Percentiles rank a stretch among this genome's conserved stretches.
phyloP scores from a whole-genome alignment of 2,888 invertebrate genomes.

The Stenoptilia bipunctidactyla region DNA sequence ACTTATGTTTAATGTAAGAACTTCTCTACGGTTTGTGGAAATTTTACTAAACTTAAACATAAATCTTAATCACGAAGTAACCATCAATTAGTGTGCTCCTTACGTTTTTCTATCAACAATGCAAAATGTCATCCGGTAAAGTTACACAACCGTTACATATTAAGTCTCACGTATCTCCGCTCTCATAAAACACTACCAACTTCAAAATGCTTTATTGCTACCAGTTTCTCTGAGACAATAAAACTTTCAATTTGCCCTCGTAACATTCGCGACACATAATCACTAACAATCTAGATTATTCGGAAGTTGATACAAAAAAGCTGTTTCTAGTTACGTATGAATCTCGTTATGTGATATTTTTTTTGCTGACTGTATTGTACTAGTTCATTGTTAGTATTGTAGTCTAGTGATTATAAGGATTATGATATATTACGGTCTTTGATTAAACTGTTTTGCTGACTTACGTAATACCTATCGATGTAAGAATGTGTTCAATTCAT shows the following conservation, averaged over 20 bases:
- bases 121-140: too few relatives aligned
- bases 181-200: background rate
- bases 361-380: too few relatives aligned
- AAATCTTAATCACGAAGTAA: too few relatives aligned
- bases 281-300: conserved; percentile 2
- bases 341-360: conserved; percentile 11
- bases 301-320: conserved; percentile 16
- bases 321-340: conserved; percentile 17
- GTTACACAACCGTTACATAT: conserved; percentile 5
- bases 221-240: background rate
- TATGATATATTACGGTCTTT: conserved; percentile 1
- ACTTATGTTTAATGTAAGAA: too few relatives aligned
- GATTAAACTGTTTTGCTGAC: too few relatives aligned
- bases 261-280: too few relatives aligned
- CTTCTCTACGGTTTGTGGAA: too few relatives aligned
- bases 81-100: background rate
- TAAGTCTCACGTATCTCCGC: too few relatives aligned
- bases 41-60: too few relatives aligned
- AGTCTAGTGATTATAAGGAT: conserved; percentile 7
- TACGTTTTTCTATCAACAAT: too few relatives aligned
- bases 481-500: too few relatives aligned
- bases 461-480: too few relatives aligned
- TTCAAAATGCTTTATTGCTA: conserved; percentile 5
- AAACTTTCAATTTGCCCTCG: background rate
- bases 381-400: conserved; percentile 7